These are phyloP conservation scores for Chitala chitala DNA, from an alignment of 2,113 vertebrate genomes.

Conservation along the genomic window DNA sequence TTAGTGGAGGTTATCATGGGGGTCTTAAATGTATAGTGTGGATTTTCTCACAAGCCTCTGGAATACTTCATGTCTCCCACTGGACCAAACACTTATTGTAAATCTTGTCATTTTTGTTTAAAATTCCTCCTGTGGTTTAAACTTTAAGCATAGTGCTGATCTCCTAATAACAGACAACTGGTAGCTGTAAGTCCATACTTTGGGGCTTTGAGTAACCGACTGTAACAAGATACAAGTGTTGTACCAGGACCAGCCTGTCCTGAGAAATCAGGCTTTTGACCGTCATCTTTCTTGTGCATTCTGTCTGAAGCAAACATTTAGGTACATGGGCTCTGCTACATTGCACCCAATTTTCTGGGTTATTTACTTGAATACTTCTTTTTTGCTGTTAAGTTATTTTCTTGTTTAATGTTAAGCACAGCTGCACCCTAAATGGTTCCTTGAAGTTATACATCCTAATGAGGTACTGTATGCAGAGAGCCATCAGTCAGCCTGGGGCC, in stretches of 20 bases:
- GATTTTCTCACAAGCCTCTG: too few species aligned
- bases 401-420: constrained; percentile 23
- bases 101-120: neutral
- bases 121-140: neutral
- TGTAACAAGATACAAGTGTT: neutral
- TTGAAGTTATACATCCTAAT: neutral
- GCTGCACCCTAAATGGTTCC: neutral
- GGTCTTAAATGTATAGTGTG: too few species aligned
- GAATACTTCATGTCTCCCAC: too few species aligned
- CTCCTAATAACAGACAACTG: neutral
- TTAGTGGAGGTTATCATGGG: neutral
- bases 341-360: constrained; percentile 25
- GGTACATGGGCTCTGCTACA: neutral
- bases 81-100: neutral
- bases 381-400: constrained; percentile 24
- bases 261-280: neutral
- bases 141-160: neutral
- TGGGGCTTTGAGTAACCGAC: neutral
- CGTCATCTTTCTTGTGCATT: neutral
- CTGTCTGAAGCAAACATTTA: neutral
- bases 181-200: neutral
- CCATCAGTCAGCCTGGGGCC: neutral
- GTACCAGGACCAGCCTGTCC: neutral
- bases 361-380: constrained; percentile 41
- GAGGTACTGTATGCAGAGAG: neutral